Evolutionary conservation across 2,113 vertebrate species (phyloP), one percentile per base, ranked within the genome.

Genomic region (Daboia siamensis): DNA sequence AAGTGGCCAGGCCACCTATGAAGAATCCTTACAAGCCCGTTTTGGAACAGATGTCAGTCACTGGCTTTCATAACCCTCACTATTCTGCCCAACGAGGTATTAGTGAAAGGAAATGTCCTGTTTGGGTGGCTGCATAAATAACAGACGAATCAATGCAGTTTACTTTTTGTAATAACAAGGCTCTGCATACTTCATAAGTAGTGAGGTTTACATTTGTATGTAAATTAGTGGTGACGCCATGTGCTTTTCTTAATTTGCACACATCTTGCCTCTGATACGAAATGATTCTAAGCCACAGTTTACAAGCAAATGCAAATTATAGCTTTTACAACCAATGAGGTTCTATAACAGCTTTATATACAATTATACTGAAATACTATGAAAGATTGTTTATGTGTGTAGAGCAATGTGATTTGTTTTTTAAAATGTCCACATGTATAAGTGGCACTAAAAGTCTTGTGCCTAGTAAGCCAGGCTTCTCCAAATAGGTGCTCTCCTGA

Each of bases 181-280:
- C 46, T 94, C 93, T 44, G 93, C 92, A 94, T 91, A 20, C 74
- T 89, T 46, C 91, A 92, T 90, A 87, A 94, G 93, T 93, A 94
- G 89, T 59, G 46, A 94, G 89, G 90, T 55, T 94, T 91, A 90
- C 52, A 93, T 96, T 95, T 96, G 89, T 95, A 93, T 96, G 80
- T 95, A 94, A 96, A 92, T 94, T 88, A 89, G 91, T 96, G 80
- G 52, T 94, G 94, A 94, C 94, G 91, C 93, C 94, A 91, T 94
- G 93, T 88, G 94, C 96, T 96, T 94, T 94, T 93, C 92, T 90
- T 95, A 91, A 96, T 96, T 96, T 96, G 93, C 86, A 89, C 93
- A 93, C 89, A 94, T 92, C 95, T 92, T 93, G 90, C 94, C 93
- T 87, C 95, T 95, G 95, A 94, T 94, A 88, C 94, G 74, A 93